phyloP scores from a whole-genome alignment of 2,888 invertebrate species.

The Mystacides longicornis region DNA sequence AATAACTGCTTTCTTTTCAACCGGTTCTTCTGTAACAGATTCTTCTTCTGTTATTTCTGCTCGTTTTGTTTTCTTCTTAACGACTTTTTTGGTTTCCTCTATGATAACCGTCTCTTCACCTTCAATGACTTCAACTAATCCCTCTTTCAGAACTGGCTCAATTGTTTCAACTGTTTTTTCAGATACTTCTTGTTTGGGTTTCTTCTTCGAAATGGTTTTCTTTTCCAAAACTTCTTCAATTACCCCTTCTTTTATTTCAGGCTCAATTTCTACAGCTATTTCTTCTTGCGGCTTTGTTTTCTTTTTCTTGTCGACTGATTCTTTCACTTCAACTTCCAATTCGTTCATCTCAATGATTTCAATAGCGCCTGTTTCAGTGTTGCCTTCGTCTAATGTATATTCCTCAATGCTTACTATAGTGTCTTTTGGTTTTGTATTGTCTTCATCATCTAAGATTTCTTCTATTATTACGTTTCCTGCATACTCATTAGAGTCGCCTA shows the following conservation, averaged over 20 bases:
- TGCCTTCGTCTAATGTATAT: constrained; percentile 31
- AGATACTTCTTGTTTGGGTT: constrained; percentile 31
- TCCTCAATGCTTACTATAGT: constrained; percentile 39
- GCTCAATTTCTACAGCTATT: constrained; percentile 37
- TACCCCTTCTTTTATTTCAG: constrained; percentile 30
- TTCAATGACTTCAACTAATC: constrained; percentile 22
- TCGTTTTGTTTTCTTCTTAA: constrained; percentile 30
- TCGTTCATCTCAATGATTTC: constrained; percentile 30
- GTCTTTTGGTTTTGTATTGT: constrained; percentile 26
- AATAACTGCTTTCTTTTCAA: constrained; percentile 5
- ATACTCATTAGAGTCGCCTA: constrained; percentile 6
- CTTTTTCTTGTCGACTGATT: constrained; percentile 34
- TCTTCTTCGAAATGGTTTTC: constrained; percentile 28
- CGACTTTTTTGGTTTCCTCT: constrained; percentile 25
- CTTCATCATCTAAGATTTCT: constrained; percentile 42
- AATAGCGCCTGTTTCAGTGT: constrained; percentile 25
- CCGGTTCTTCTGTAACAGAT: constrained; percentile 25
- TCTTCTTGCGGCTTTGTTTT: constrained; percentile 36
- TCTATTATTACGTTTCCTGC: constrained; percentile 47
- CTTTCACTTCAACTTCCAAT: constrained; percentile 6
- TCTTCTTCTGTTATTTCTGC: constrained; percentile 30
- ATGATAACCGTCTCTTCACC: constrained; percentile 29
- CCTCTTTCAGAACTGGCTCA: neutral
- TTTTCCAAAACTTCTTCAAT: constrained; percentile 28
- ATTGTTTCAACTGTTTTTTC: constrained; percentile 31